Percentiles rank a stretch among this genome's conserved stretches.
phyloP scores from a whole-genome alignment of 2,888 invertebrate genomes.

The Epinotia brunnichana region DNA sequence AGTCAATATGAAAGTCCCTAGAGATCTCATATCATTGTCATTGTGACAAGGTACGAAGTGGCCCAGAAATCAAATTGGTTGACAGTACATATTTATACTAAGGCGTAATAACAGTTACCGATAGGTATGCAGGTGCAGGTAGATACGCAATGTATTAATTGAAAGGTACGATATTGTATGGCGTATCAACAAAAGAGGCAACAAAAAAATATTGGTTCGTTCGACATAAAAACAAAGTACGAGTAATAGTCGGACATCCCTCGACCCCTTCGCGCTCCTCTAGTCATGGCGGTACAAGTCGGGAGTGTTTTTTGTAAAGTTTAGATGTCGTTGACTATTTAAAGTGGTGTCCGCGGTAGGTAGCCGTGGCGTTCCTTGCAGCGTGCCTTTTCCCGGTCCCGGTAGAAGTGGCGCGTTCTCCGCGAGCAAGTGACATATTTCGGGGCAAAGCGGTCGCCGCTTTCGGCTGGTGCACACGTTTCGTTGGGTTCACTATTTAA shows the following conservation, averaged over 20 bases:
- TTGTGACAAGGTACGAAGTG: too few species aligned
- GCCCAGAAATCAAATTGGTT: too few species aligned
- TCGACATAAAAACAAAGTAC: slow-evolving; percentile 55
- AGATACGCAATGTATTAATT: slow-evolving; percentile 42
- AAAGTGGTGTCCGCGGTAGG: slow-evolving; percentile 54
- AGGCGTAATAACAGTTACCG: slow-evolving; percentile 35
- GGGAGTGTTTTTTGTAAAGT: slow-evolving; percentile 47
- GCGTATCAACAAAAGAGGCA: slow-evolving; percentile 39
- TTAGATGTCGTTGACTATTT: slow-evolving; percentile 54
- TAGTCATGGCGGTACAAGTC: slow-evolving; percentile 48
- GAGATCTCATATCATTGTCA: too few species aligned
- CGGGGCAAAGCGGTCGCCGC: slow-evolving; percentile 79
- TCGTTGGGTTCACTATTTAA: slow-evolving; percentile 83
- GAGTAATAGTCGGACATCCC: slow-evolving; percentile 55
- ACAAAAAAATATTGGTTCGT: slow-evolving; percentile 45
- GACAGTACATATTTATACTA: slow-evolving; percentile 11
- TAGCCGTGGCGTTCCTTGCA: slow-evolving; percentile 68
- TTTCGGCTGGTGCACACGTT: slow-evolving; percentile 81
- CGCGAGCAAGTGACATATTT: slow-evolving; percentile 78
- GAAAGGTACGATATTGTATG: slow-evolving; percentile 25
- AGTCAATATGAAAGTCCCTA: too few species aligned
- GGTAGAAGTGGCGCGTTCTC: slow-evolving; percentile 58
- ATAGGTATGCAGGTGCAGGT: slow-evolving; percentile 37
- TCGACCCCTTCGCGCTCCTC: slow-evolving; percentile 55
- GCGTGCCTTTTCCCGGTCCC: slow-evolving; percentile 58